Percentiles rank a stretch among this genome's conserved stretches.
These are phyloP conservation scores for Rhagologus leucostigma DNA, from an alignment of 2,113 vertebrate genomes.

Conservation along the genomic window DNA sequence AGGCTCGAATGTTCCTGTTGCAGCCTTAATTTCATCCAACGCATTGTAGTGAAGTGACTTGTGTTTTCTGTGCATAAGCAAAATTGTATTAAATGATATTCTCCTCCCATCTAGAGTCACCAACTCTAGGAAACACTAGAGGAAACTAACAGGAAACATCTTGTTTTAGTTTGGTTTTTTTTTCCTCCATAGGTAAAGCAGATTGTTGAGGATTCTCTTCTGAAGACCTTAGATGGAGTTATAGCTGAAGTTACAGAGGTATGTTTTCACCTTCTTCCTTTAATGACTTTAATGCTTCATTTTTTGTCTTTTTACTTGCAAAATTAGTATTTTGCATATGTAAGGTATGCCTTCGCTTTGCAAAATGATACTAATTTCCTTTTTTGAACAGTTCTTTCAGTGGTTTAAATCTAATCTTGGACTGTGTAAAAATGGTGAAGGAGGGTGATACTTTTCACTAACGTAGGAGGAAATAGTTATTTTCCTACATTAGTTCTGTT, in stretches of 20 bases:
- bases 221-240: conserved; percentile 83
- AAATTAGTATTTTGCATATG: background rate
- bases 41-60: background rate
- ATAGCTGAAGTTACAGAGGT: conserved; percentile 83
- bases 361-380: background rate
- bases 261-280: background rate
- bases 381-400: background rate
- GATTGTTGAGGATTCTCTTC: conserved; percentile 85
- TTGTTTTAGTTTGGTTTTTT: background rate
- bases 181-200: conserved; percentile 80
- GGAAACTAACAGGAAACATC: background rate
- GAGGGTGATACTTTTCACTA: background rate
- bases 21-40: background rate
- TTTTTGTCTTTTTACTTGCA: background rate
- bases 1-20: background rate
- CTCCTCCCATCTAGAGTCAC: background rate
- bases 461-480: background rate
- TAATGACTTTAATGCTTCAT: background rate
- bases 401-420: background rate
- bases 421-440: background rate
- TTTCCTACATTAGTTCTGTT: background rate
- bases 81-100: background rate
- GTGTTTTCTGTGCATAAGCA: background rate
- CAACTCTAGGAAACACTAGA: background rate
- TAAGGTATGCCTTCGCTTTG: background rate